Base-by-base conservation (phyloP, 2,888 invertebrate genomes). In the Ectobius pallidus region DNA sequence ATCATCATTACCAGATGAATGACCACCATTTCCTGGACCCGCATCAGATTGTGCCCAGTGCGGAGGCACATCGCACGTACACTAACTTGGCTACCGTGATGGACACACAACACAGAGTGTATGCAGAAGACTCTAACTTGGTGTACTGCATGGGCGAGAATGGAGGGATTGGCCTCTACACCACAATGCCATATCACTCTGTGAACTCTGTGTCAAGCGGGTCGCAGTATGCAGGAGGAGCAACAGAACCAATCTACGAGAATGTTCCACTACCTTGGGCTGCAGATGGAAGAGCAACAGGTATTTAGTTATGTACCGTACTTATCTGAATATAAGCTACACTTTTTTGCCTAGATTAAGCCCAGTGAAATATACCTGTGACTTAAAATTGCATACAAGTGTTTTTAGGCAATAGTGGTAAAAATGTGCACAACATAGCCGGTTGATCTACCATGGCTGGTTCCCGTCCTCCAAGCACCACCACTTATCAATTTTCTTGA, bases 221-320 rank as follows among this genome's bases (percentile, higher is more conserved):
- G 14, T 69, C 61, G 25, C 68, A 61, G 11, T 65, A 18, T 46
- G 27, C 61, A 22, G 34, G 42, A 27, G 63, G 58, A 16, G 68
- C 87, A 0, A 85, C 89, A 16, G 93, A 93, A 79, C 93, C 93
- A 0, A 93, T 93, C 75, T 93, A 93, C 81, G 93, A 93, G 79
- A 93, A 93, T 81, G 91, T 93, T 7, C 92, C 92, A 0, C 80
- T 91, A 32, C 90, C 91, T 0, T 91, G 90, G 89, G 87, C 87
- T 58, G 83, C 80, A 75, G 84, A 84, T 67, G 69, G 32, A 16
- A 55, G 69, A 55, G 25, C 16, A 6, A 9, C 65, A 65, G 65
- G 65, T 65, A 58, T 25, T 9, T 6, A 11, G n/a, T 46, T 46
- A 44, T n/a, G 44, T 4, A 44, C 1, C 11, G n/a, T n/a, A n/a